phyloP scores from a whole-genome alignment of 2,888 invertebrate genomes.

The Oxyscelio sp. region DNA sequence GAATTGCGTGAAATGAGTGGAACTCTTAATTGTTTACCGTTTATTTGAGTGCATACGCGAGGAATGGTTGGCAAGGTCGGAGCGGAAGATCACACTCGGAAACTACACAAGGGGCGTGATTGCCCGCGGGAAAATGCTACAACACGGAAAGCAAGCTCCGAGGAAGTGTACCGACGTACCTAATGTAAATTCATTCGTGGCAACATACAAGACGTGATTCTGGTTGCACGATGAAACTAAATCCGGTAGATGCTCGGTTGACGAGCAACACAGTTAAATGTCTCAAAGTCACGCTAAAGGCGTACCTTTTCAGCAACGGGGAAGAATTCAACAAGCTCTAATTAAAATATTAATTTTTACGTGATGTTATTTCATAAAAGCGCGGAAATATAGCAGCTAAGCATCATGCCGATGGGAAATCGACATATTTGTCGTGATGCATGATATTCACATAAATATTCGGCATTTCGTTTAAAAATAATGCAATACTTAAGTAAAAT shows the following conservation, averaged over 20 bases:
- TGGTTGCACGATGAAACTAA: constrained; percentile 82
- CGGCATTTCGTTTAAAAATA: constrained; percentile 13
- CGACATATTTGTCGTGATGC: not conserved
- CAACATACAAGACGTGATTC: constrained; percentile 70
- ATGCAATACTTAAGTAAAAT: constrained; percentile 4
- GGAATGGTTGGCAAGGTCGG: constrained; percentile 79
- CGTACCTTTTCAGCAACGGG: constrained; percentile 56
- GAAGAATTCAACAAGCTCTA: constrained; percentile 51
- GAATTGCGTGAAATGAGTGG: constrained; percentile 63
- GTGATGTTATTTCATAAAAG: constrained; percentile 43
- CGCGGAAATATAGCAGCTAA: constrained; percentile 2
- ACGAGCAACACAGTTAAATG: constrained; percentile 81
- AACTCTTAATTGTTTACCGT: constrained; percentile 71
- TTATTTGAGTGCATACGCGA: constrained; percentile 67
- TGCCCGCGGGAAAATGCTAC: constrained; percentile 83
- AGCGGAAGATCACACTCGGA: constrained; percentile 82
- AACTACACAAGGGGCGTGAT: constrained; percentile 84
- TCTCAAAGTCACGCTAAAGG: constrained; percentile 78
- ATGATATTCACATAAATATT: not conserved
- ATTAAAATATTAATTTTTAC: constrained; percentile 64
- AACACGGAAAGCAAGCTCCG: constrained; percentile 82
- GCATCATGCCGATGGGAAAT: not conserved
- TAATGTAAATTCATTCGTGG: constrained; percentile 85
- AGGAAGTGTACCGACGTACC: constrained; percentile 79
- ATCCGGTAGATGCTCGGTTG: constrained; percentile 79